These are phyloP conservation scores for Phrynosoma platyrhinos DNA, from an alignment of 2,113 vertebrate species.

Conservation along the genomic window DNA sequence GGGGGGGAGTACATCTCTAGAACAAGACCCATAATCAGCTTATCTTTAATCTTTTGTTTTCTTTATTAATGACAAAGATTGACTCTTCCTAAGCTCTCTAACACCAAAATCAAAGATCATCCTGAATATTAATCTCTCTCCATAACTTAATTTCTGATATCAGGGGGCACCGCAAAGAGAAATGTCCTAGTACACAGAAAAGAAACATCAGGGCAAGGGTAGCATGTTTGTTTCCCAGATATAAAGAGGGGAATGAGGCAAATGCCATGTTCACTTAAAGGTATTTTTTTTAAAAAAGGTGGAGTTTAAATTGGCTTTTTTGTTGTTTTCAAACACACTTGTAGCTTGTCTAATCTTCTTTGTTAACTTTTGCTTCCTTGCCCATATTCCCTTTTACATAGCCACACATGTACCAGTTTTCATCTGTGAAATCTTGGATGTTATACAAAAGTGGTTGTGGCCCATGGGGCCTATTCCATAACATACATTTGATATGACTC, in stretches of 20 bases:
- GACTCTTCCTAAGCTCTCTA: conserved; percentile 50
- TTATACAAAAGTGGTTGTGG: neutral
- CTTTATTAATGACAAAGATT: conserved; percentile 61
- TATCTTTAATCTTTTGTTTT: conserved; percentile 65
- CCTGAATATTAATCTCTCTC: conserved; percentile 51
- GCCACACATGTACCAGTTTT: too few species aligned
- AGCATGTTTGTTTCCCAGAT: neutral
- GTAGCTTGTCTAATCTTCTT: too few species aligned
- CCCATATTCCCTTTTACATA: too few species aligned
- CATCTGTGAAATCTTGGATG: too few species aligned
- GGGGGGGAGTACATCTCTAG: conserved; percentile 55
- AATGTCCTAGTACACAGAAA: neutral
- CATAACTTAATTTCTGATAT: conserved; percentile 58
- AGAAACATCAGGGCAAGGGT: neutral
- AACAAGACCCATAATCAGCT: conserved; percentile 59
- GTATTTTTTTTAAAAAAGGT: neutral
- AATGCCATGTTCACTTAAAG: neutral
- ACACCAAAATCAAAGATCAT: conserved; percentile 49
- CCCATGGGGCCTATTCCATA: neutral
- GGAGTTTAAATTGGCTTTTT: neutral
- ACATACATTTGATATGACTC: neutral
- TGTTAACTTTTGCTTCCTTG: too few species aligned
- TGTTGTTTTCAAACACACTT: neutral
- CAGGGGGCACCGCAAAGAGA: neutral
- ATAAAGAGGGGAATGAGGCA: neutral